These are phyloP conservation scores for Sebastes hubbsi DNA, from an alignment of 2,797 vertebrate genomes.

Conservation along the genomic window DNA sequence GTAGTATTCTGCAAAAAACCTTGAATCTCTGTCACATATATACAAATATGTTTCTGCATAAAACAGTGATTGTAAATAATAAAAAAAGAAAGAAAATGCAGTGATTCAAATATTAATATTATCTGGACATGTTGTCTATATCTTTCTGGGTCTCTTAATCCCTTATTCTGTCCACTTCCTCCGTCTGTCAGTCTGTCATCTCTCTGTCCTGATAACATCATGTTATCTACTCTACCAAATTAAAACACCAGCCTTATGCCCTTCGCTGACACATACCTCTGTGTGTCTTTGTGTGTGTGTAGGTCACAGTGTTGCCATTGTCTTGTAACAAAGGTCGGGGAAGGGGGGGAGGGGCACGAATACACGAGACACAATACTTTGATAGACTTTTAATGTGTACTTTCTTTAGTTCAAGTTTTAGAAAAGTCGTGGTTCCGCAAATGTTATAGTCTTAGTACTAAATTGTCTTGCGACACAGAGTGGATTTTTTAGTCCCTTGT, in stretches of 20 bases:
- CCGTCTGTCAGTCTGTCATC: slow-evolving; percentile 44
- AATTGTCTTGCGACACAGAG: too few species aligned
- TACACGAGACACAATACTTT: background rate
- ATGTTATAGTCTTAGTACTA: too few species aligned
- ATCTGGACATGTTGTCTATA: slow-evolving; percentile 30
- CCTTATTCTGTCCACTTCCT: background rate
- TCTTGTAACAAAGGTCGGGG: slow-evolving; percentile 17
- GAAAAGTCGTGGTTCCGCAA: too few species aligned
- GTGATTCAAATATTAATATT: slow-evolving; percentile 12
- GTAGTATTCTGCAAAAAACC: background rate
- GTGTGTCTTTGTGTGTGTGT: slow-evolving; percentile 20
- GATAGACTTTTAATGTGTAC: too few species aligned
- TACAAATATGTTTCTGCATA: background rate
- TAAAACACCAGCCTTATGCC: slow-evolving; percentile 86
- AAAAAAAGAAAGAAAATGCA: background rate
- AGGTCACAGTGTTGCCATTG: slow-evolving; percentile 37
- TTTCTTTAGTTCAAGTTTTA: too few species aligned
- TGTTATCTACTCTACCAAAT: slow-evolving; percentile 88
- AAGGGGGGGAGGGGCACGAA: too few species aligned
- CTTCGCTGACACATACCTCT: slow-evolving; percentile 78
- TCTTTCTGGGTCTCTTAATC: slow-evolving; percentile 8
- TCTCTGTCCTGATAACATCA: slow-evolving; percentile 83
- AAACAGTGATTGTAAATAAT: background rate
- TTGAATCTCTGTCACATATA: background rate
- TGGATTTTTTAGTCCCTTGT: fast-evolving